Base-by-base conservation (phyloP, 92 coral and sea anemone species). In the Palythoa heliodiscus region DNA sequence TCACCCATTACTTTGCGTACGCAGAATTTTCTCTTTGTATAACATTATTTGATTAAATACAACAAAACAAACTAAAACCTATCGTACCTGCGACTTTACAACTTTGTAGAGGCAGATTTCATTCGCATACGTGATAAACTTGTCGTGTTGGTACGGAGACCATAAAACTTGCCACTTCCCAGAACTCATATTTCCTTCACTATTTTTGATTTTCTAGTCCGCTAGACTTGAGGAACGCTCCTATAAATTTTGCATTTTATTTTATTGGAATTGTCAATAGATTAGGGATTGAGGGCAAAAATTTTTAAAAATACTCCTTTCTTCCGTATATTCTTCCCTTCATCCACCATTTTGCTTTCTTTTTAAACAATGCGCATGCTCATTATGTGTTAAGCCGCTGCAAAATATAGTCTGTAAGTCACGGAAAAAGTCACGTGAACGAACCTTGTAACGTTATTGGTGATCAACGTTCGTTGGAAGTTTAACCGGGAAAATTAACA, bases 31-130 rank as follows among this genome's bases (percentile, higher is more conserved):
- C 40, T 29, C 24, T 64, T 8, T 7, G 72, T 23, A 5, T n/a
- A 8, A 2, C 39, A 58, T 11, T 4, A 11, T 14, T 58, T 58
- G 16, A 20, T 19, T 58, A 19, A 58, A 58, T 19, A 58, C 64
- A 58, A 58, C 20, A 58, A 39, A 20, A 48, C 4, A 48, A 23
- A 13, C 14, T 17, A 57, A 11, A 15, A 29, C 2, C 16, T 11
- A 0, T 5, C 20, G 75, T 89, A 97, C 99, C 98, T 97, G 95
- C 22, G 91, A 76, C 24, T 76, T 88, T 35, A 88, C 91, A 74
- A 89, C 92, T 82, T 95, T 93, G 93, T 97, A 97, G 71, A 97
- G 89, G 71, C 96, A 93, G 47, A 97, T 88, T 71, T 97, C 99
- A 17, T 89, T 92, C 19, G 94, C 92, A 85, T 89, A 95, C 4